phyloP scores from a whole-genome alignment of 2,888 invertebrate species.

The Latrodectus elegans region DNA sequence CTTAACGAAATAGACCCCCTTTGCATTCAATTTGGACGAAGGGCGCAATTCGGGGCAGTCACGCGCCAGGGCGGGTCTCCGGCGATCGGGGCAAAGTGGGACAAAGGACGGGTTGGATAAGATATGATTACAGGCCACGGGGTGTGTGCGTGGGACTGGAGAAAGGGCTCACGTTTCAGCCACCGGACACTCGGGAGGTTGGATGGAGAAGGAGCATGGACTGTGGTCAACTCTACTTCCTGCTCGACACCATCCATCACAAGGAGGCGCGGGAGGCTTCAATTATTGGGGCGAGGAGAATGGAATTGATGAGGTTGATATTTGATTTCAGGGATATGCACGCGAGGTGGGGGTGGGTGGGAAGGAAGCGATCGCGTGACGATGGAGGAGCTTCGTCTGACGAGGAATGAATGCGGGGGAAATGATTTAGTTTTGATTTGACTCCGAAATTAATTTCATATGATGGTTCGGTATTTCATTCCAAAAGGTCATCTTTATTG shows the following conservation, averaged over 20 bases:
- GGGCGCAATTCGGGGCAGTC: neutral
- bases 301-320: constrained; percentile 5
- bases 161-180: neutral
- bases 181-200: neutral
- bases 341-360: too few species aligned
- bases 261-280: neutral
- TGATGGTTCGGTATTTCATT: too few species aligned
- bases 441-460: too few species aligned
- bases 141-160: neutral
- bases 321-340: neutral
- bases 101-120: neutral
- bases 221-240: neutral
- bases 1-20: constrained; percentile 1
- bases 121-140: neutral
- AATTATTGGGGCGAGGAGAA: constrained; percentile 3
- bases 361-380: too few species aligned
- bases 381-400: too few species aligned
- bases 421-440: too few species aligned
- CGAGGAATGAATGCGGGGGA: too few species aligned
- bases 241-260: constrained; percentile 1
- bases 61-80: neutral
- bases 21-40: neutral
- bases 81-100: neutral
- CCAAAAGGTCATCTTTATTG: too few species aligned
- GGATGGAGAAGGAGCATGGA: neutral